phyloP scores from a whole-genome alignment of 1,140 invertebrate genomes.

The Bursaphelenchus mucronatus region DNA sequence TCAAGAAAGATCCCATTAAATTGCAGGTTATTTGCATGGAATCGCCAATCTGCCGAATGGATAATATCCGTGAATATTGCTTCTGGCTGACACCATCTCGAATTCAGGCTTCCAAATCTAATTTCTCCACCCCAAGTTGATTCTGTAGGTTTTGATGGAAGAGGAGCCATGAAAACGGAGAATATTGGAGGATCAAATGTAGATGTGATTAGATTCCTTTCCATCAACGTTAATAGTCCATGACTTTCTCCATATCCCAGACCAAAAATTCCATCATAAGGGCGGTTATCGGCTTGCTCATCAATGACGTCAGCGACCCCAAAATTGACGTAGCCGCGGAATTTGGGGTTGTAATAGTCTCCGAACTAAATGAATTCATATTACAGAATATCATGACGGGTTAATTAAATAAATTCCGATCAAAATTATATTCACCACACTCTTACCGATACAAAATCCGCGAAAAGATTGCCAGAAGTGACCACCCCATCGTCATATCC shows the following conservation, averaged over 20 bases:
- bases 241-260: conserved; percentile 10
- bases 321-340: not conserved
- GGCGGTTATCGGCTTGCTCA: not conserved
- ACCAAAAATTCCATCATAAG: conserved; percentile 16
- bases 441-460: too few species aligned
- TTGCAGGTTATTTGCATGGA: not conserved
- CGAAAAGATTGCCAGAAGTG: too few species aligned
- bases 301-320: conserved; percentile 10
- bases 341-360: too few species aligned
- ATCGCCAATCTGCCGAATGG: not conserved
- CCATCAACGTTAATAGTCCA: not conserved
- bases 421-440: too few species aligned
- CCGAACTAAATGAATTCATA: too few species aligned
- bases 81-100: not conserved
- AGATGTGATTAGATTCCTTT: not conserved
- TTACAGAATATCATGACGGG: too few species aligned
- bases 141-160: not conserved
- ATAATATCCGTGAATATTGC: conserved; percentile 9
- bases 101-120: conserved; percentile 3
- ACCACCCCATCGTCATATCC: too few species aligned
- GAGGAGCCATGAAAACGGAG: not conserved
- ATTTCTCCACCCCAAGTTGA: not conserved
- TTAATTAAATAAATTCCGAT: too few species aligned
- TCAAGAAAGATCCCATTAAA: not conserved
- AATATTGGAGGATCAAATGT: conserved; percentile 7